Base-by-base conservation (phyloP, 2,888 invertebrate species). In the Spatulosminthurus flaviceps region DNA sequence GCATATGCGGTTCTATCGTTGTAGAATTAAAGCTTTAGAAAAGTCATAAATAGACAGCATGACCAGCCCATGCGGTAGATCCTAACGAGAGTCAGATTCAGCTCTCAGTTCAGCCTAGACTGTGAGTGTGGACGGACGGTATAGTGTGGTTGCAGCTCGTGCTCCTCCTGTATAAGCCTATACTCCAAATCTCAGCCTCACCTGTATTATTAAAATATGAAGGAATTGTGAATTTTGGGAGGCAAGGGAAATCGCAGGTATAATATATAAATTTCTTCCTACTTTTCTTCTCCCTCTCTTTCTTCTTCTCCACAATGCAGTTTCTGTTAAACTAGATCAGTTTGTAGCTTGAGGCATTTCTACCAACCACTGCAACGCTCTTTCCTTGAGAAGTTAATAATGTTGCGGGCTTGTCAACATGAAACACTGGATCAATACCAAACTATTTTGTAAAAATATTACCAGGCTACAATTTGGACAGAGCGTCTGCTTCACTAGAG, bases 41-140 rank as follows among this genome's bases (percentile, higher is more conserved):
- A 51, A 51, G 51, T 51, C 51, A 51, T 51, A 51, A 51, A 51
- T 51, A 51, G 51, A 51, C 51, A n/a, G 51, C 51, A 51, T 51
- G 51, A 51, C 51, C 51, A 51, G n/a, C 51, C 51, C 51, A 51
- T 51, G 51, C 51, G 51, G 51, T 51, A 51, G 51, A 51, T 51
- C n/a, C 19, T 51, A n/a, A 51, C 16, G 7, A 51, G n/a, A 51
- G 4, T 34, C n/a, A n/a, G 41, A 41, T 41, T 41, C n/a, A n/a
- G n/a, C n/a, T n/a, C n/a, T n/a, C 51, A 51, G 51, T 51, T 9
- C 51, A 11, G 51, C 16, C 51, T 51, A 9, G 19, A 19, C 51
- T 51, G 2, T 51, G 16, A n/a, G n/a, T 2, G 1, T 51, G 51
- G 51, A 51, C n/a, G 51, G 51, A n/a, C n/a, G n/a, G n/a, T n/a